Evolutionary conservation across 2,888 invertebrate genomes (phyloP).

Genomic region (Drosophila anomalipes): DNA sequence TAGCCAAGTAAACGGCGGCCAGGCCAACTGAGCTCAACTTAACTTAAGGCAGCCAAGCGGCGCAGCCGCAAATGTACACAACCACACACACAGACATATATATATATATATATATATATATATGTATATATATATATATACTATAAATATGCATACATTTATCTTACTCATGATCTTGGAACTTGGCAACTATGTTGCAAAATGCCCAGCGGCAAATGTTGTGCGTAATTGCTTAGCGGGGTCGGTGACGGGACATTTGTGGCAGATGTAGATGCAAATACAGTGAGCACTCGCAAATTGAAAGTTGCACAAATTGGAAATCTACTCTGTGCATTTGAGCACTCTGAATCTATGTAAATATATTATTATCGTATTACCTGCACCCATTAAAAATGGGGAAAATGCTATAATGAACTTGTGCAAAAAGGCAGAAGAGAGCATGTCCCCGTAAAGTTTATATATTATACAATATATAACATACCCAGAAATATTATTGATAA

Average conservation of each 20-base stretch:
- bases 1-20: slow-evolving; percentile 38
- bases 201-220: slow-evolving; percentile 51
- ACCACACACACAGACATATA: slow-evolving; percentile 13
- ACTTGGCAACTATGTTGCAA: slow-evolving; percentile 72
- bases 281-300: neutral
- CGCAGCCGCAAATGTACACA: slow-evolving; percentile 43
- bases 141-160: neutral
- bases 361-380: neutral
- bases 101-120: neutral
- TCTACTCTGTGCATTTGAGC: neutral
- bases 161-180: slow-evolving; percentile 55
- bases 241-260: slow-evolving; percentile 2
- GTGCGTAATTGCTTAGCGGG: slow-evolving; percentile 62
- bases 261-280: slow-evolving; percentile 24
- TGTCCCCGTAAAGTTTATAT: neutral
- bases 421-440: neutral
- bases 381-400: neutral
- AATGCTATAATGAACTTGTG: neutral
- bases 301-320: neutral
- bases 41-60: slow-evolving; percentile 54
- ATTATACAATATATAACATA: too few species aligned
- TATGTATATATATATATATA: neutral
- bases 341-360: neutral
- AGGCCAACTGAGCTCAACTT: slow-evolving; percentile 36
- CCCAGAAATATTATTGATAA: too few species aligned